Conservation (phyloP, 2,888 invertebrate species). For the Eupithecia inturbata region DNA sequence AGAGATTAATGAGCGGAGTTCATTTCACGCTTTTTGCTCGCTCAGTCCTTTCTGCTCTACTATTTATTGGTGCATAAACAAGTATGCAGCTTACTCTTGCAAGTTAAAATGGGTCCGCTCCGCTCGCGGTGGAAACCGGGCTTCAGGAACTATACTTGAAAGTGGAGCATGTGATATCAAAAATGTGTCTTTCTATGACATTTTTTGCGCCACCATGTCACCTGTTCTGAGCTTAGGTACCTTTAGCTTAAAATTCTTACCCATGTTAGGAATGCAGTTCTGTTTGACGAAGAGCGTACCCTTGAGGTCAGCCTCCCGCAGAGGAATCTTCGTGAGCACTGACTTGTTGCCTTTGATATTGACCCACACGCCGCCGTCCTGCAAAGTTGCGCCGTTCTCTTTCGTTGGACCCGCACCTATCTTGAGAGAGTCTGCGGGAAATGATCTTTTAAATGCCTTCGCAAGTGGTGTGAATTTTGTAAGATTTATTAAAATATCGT, state of each 20-base stretch:
- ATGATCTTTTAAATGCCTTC: neutral
- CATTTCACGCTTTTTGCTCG: too few species aligned
- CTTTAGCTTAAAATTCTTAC: conserved; percentile 45
- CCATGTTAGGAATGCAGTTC: conserved; percentile 72
- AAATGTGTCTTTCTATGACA: too few species aligned
- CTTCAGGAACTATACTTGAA: too few species aligned
- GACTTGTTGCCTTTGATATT: conserved; percentile 57
- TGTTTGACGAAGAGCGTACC: conserved; percentile 65
- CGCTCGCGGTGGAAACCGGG: too few species aligned
- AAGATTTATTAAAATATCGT: too few species aligned
- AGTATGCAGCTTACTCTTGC: too few species aligned
- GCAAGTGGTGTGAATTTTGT: neutral
- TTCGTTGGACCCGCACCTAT: conserved; percentile 72
- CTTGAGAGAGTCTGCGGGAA: conserved; percentile 64
- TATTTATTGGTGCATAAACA: too few species aligned
- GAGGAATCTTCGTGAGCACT: conserved; percentile 66
- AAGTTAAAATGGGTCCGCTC: too few species aligned
- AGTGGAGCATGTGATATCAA: too few species aligned
- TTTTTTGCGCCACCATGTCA: neutral
- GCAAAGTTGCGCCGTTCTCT: conserved; percentile 74
- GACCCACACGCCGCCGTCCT: conserved; percentile 79
- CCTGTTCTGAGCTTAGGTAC: too few species aligned
- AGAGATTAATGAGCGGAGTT: too few species aligned
- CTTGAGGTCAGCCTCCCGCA: conserved; percentile 63
- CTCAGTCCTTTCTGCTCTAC: too few species aligned